Conservation (phyloP, 2,113 vertebrate genomes). For the Hemicordylus capensis region DNA sequence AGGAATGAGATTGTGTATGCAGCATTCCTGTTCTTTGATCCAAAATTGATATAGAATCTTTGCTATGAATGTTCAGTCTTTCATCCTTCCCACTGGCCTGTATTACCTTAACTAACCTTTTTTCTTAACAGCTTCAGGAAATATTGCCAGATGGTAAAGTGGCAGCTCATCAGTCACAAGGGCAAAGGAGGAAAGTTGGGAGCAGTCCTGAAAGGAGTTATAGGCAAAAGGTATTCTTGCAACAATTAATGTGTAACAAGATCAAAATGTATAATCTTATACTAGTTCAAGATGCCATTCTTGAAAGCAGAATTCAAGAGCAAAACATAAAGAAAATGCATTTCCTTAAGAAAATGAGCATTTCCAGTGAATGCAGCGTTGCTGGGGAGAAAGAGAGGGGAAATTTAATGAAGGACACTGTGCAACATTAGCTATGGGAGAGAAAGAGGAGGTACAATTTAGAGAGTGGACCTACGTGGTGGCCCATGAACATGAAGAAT, state of each 20-base stretch:
- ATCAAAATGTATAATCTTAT: neutral
- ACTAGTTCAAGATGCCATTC: neutral
- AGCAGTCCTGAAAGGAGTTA: neutral
- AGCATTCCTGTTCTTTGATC: neutral
- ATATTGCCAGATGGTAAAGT: conserved; percentile 9
- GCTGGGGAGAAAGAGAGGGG: too few species aligned
- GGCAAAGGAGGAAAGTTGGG: neutral
- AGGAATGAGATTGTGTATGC: neutral
- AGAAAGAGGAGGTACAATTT: too few species aligned
- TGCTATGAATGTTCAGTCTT: neutral
- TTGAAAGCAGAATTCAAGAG: neutral
- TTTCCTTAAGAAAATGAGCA: too few species aligned
- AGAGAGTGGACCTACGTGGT: too few species aligned
- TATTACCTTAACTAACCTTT: neutral
- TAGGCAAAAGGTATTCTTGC: conserved; percentile 1
- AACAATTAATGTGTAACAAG: neutral
- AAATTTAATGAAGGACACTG: too few species aligned
- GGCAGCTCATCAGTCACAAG: neutral
- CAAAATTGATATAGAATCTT: neutral
- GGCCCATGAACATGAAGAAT: too few species aligned
- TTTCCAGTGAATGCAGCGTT: too few species aligned
- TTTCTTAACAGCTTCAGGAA: conserved; percentile 32
- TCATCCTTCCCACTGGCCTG: neutral
- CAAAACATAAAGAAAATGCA: neutral
- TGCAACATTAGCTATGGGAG: too few species aligned